Conservation (phyloP, 2,797 vertebrate species). For the Notolabrus celidotus region DNA sequence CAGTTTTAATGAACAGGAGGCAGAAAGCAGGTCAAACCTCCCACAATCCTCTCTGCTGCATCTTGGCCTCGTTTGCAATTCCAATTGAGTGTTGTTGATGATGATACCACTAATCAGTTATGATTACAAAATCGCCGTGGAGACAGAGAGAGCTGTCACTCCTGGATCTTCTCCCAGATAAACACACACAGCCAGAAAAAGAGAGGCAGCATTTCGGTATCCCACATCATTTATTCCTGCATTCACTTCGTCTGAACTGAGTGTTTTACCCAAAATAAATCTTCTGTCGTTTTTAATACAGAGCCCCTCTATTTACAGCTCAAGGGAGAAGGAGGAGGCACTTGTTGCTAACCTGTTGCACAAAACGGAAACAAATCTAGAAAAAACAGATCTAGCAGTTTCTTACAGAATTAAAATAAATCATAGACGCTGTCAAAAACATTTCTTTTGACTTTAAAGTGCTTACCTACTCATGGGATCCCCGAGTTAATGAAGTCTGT, state of each 20-base stretch:
- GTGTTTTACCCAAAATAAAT: constrained; percentile 15
- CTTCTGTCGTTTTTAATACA: background rate
- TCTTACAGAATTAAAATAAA: too few relatives aligned
- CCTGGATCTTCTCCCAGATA: constrained; percentile 42
- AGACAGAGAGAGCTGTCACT: constrained; percentile 37
- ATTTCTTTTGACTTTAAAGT: too few relatives aligned
- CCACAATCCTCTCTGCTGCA: constrained; percentile 63
- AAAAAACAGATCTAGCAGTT: too few relatives aligned
- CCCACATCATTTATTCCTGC: constrained; percentile 3
- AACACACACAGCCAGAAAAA: constrained; percentile 28
- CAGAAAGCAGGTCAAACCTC: constrained; percentile 71
- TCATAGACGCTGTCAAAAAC: too few relatives aligned
- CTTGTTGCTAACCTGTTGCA: constrained; percentile 46
- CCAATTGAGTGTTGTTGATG: constrained; percentile 64
- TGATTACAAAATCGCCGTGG: constrained; percentile 52
- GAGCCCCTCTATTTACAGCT: background rate
- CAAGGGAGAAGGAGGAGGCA: background rate
- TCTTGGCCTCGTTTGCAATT: constrained; percentile 77
- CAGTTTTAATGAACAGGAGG: constrained; percentile 58
- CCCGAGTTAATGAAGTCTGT: too few relatives aligned
- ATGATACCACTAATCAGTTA: constrained; percentile 67
- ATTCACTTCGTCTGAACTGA: background rate
- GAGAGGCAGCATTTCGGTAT: constrained; percentile 25
- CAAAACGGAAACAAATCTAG: background rate
- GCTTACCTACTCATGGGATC: too few relatives aligned